Evolutionary conservation across 2,797 vertebrate genomes (phyloP).

Genomic region (Garrulus glandarius): DNA sequence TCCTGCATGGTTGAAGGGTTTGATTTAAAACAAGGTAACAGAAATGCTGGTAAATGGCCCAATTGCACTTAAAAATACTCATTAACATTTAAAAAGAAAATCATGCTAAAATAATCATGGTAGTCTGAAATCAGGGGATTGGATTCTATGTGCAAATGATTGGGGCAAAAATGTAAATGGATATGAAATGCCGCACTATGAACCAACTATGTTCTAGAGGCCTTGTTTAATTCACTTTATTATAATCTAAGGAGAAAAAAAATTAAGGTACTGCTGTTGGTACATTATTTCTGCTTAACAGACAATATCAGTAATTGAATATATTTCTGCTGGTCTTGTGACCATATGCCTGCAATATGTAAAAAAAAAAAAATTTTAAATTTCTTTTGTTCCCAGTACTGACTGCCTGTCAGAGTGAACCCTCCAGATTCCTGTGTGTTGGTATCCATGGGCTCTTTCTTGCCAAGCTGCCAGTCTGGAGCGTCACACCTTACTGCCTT

Average conservation of each 20-base stretch:
- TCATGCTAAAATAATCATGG: background rate
- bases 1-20: background rate
- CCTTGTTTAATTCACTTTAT: background rate
- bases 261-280: constrained; percentile 60
- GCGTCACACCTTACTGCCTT: constrained; percentile 99
- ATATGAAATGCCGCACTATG: background rate
- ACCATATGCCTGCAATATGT: constrained; percentile 81
- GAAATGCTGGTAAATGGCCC: background rate
- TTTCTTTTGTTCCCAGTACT: constrained; percentile 78
- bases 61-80: background rate
- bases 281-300: constrained; percentile 64
- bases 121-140: background rate
- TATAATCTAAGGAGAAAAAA: constrained; percentile 35
- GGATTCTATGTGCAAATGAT: background rate
- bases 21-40: background rate
- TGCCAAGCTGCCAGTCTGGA: constrained; percentile 99
- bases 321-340: constrained; percentile 78
- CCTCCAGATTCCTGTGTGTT: constrained; percentile 82
- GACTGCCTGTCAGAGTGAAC: constrained; percentile 78
- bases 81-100: background rate
- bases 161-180: background rate
- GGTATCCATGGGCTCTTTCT: constrained; percentile 91
- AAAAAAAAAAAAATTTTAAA: constrained; percentile 63
- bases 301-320: constrained; percentile 78
- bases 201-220: background rate